Evolutionary conservation across 2,797 vertebrate species (phyloP), one percentile per base, ranked within the genome.

Genomic region (Etheostoma perlongum): DNA sequence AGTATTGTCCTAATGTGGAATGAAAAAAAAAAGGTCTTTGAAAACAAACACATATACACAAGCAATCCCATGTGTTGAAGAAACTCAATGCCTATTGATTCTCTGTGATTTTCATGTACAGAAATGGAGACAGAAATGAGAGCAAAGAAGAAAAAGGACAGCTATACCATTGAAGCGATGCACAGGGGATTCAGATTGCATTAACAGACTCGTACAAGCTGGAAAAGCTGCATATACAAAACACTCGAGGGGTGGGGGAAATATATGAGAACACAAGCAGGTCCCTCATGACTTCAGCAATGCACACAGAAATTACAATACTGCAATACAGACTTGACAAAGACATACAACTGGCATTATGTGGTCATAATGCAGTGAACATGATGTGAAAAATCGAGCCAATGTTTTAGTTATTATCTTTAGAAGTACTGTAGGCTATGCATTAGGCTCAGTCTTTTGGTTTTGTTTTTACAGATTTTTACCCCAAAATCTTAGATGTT

Each of bases 1-100:
- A 82, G 63, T 78, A 88, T 91, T 63, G 87, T 91, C 82, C 82
- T 48, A 21, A 74, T 79, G 64, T 16, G 7, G 47, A 78, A 88
- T 83, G 77, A 81, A 90, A 87, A 82, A 86, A 86, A 72, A 84
- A 82, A 82, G 63, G 67, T 80, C 75, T 77, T 83, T 84, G 81
- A 63, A 51, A 42, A 30, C 48, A 67, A 68, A 82, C 66, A 76
- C n/a, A 65, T 15, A 46, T 44, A 69, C 62, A 61, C 55, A 54
- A 25, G 30, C 61, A 72, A 4, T 52, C 70, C 74, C 78, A 36
- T 55, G 66, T 67, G 48, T 53, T 19, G 71, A 47, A 73, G 77
- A 80, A 83, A 90, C 76, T 76, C 73, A 71, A 63, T 13, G 16
- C 71, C 51, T 80, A 91, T 91, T 78, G 89, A 92, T 91, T 83